phyloP scores from a whole-genome alignment of 2,113 vertebrate species.

The Choloepus hoffmanni region DNA sequence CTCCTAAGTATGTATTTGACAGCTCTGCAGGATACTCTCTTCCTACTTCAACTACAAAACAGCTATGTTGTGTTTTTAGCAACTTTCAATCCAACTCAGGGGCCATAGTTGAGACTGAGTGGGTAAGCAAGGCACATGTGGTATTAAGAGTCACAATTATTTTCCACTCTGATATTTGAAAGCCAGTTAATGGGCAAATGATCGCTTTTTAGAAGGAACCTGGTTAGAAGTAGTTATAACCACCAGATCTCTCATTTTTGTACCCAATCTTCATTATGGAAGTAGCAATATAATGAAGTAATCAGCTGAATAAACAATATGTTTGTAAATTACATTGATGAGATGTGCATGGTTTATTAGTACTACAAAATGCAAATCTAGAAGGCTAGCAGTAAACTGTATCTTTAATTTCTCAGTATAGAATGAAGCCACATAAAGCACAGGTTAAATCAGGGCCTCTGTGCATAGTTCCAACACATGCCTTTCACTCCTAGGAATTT shows the following conservation, averaged over 20 bases:
- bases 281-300: constrained; percentile 66
- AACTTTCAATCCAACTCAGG: constrained; percentile 33
- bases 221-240: constrained; percentile 60
- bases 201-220: constrained; percentile 54
- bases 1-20: constrained; percentile 66
- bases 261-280: constrained; percentile 72
- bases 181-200: constrained; percentile 69
- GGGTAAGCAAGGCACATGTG: background rate
- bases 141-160: constrained; percentile 68
- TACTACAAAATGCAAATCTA: constrained; percentile 40
- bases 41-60: constrained; percentile 60
- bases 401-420: background rate
- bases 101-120: constrained; percentile 10
- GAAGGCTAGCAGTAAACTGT: background rate
- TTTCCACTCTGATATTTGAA: constrained; percentile 63
- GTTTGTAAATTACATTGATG: constrained; percentile 65
- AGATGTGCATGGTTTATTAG: constrained; percentile 54
- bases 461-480: rapidly evolving
- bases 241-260: constrained; percentile 70
- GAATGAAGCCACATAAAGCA: background rate
- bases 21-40: constrained; percentile 52
- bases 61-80: constrained; percentile 50
- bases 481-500: background rate
- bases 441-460: background rate
- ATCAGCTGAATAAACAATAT: constrained; percentile 70